Evolutionary conservation across 2,888 invertebrate genomes (phyloP).

Genomic region (Andrena dorsata): DNA sequence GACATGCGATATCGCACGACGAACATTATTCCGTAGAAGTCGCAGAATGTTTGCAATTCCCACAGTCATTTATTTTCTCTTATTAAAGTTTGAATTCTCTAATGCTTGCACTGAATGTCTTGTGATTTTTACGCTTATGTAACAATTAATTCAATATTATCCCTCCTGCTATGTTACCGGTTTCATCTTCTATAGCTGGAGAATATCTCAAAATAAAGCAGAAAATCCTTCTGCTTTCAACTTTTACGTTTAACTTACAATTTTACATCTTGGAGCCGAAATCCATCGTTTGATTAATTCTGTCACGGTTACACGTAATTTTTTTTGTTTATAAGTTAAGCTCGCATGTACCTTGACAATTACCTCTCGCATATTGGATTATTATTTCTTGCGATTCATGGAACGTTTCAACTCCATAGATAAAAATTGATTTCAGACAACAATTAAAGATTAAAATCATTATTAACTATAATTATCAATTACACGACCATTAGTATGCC

Average conservation of each 20-base stretch:
- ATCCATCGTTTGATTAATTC: constrained; percentile 69
- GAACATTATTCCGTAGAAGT: constrained; percentile 69
- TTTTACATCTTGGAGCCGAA: constrained; percentile 78
- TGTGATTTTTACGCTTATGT: constrained; percentile 83
- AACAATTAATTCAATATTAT: constrained; percentile 82
- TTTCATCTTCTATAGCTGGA: constrained; percentile 74
- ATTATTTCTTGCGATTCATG: constrained; percentile 58
- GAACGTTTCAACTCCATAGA: constrained; percentile 73
- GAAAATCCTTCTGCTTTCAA: constrained; percentile 74
- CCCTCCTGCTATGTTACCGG: constrained; percentile 73
- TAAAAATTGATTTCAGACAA: constrained; percentile 83
- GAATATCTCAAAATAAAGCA: constrained; percentile 80
- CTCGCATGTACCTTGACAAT: constrained; percentile 71
- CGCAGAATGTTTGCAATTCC: constrained; percentile 66
- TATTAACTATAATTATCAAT: constrained; percentile 83
- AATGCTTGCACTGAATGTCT: constrained; percentile 77
- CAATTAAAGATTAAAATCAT: constrained; percentile 83
- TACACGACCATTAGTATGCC: constrained; percentile 81
- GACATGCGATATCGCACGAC: constrained; percentile 77
- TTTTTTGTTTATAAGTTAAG: constrained; percentile 69
- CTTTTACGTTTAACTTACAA: constrained; percentile 75
- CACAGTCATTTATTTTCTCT: constrained; percentile 68
- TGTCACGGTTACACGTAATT: constrained; percentile 61
- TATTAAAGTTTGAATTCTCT: constrained; percentile 60
- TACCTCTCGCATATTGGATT: constrained; percentile 61